Conservation (phyloP, 2,113 vertebrate genomes). For the Anser cygnoides region DNA sequence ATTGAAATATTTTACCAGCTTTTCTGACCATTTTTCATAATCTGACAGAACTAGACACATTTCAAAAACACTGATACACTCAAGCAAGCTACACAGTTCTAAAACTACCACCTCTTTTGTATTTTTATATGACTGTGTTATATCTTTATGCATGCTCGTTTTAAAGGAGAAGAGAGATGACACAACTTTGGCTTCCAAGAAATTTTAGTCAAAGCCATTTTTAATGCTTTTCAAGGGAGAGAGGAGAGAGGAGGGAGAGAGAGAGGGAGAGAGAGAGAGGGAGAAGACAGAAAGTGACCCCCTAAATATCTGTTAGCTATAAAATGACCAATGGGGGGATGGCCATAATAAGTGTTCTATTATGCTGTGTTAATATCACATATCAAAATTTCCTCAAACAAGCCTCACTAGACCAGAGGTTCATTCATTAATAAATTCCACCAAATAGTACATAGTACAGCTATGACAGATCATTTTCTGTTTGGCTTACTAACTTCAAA, state of each 20-base stretch:
- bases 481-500: neutral
- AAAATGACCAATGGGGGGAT: neutral
- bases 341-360: neutral
- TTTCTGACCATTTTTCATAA: neutral
- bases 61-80: neutral
- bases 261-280: neutral
- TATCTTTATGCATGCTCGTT: neutral
- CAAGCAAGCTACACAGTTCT: neutral
- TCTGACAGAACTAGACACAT: neutral
- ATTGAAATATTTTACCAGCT: neutral
- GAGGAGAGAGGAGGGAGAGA: too few relatives aligned
- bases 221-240: neutral
- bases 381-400: neutral
- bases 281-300: neutral
- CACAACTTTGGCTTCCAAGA: too few relatives aligned
- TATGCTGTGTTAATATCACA: neutral
- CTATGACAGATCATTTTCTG: neutral
- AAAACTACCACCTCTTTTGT: neutral
- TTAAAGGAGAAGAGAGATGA: neutral
- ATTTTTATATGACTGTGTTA: neutral
- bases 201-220: neutral
- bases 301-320: neutral
- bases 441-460: too few relatives aligned
- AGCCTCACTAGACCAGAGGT: neutral
- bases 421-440: neutral